Base-by-base conservation (phyloP, 2,113 vertebrate genomes). In the Cygnus atratus region DNA sequence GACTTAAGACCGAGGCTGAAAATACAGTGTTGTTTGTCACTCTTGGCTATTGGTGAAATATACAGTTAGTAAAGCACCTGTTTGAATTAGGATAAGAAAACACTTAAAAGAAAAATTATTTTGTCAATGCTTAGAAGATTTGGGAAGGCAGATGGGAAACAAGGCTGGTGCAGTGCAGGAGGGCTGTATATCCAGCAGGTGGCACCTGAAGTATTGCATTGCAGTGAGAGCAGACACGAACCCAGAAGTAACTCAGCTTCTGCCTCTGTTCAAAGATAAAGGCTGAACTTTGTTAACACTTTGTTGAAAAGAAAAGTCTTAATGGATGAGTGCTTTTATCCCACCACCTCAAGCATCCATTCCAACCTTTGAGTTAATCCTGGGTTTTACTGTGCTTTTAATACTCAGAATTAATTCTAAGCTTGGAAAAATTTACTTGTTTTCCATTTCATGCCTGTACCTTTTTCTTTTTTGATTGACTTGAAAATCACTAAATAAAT, bases 131-230 rank as follows among this genome's bases (percentile, higher is more conserved):
- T 88, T 26, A 5, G 10, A 29, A 44, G 14, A 7, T 11, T 50
- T 46, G 54, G 41, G 46, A 67, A 46, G 31, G 31, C 59, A 43
- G 41, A 2, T 24, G 48, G n/a, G 39, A 50, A 35, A 21, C 3
- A 28, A 44, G 29, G 5, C 13, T 3, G 17, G 35, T 65, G 20
- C 5, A n/a, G 5, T 95, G 97, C 80, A 96, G 39, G 93, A 39
- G 61, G 25, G 13, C 1, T 29, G 43, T 15, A 82, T 71, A 73
- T 61, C 97, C 97, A 97, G 94, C 72, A 97, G 98, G 87, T 98
- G 98, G 97, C 97, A 93, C 89, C 94, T 71, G 81, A n/a, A 84
- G 91, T 33, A 96, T 94, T 92, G 14, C 6, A 29, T 71, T 80
- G 67, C 55, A 24, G 13, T 37, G 5, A 13, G 31, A 63, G 21